Base-by-base conservation (phyloP, 2,113 vertebrate species). In the Menura novaehollandiae region DNA sequence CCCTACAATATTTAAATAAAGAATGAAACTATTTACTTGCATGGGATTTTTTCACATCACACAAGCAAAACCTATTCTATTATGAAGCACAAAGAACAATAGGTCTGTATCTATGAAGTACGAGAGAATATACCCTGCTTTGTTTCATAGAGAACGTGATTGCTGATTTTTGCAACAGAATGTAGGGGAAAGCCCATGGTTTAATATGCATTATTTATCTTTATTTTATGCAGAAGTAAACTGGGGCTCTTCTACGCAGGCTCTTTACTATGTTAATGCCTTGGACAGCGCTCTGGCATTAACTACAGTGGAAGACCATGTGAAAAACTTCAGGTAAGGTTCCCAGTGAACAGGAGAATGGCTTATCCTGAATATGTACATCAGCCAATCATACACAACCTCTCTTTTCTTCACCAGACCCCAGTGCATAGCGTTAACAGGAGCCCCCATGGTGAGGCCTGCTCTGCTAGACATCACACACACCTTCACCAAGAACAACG, bases 241-340 rank as follows among this genome's bases (percentile, higher is more conserved):
- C 78, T 99, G 99, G 99, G 99, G 99, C 14, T 99, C 99, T 15
- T 99, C 99, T 39, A 99, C 99, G 0, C 99, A 99, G 95, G 99
- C 99, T 8, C 98, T 99, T 92, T 99, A 98, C 20, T 99, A 99
- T 20, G 93, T 99, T 80, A 99, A 99, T 6, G 99, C 99, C 10
- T 97, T 99, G 95, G 98, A 98, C 96, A 99, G 98, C 0, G 98
- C 99, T 52, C 97, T 99, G 93, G 98, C 98, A 63, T 96, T 99
- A 90, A 97, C 99, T 1, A 97, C 98, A 11, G 98, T 99, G 30
- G 99, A 99, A 53, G 99, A 99, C 28, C 99, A 99, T 0, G 98
- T 99, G 92, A 99, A 99, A 98, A 99, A 99, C 94, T 99, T 99
- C 98, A 99, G 99, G 99, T 99, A 98, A 97, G 93, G 35, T n/a